phyloP scores from a whole-genome alignment of 2,888 invertebrate genomes.

The Lasioglossum villosulum region DNA sequence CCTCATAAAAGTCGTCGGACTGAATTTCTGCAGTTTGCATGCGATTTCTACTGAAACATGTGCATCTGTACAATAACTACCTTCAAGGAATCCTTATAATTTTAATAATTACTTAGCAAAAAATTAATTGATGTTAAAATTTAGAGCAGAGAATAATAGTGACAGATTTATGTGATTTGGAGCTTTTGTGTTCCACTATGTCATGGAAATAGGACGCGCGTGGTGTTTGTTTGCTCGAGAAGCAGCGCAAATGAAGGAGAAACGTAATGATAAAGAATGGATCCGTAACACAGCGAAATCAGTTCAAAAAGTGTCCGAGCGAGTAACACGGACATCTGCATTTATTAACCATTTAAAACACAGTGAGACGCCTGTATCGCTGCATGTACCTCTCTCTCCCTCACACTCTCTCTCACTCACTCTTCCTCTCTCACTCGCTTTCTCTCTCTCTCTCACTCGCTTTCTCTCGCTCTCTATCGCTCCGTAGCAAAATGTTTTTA shows the following conservation, averaged over 20 bases:
- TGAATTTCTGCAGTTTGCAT: background rate
- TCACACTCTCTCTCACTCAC: constrained; percentile 38
- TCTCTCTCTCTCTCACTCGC: constrained; percentile 21
- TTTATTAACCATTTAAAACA: constrained; percentile 77
- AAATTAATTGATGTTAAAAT: background rate
- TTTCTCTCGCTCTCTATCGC: constrained; percentile 39
- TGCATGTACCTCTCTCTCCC: constrained; percentile 49
- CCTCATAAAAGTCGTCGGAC: background rate
- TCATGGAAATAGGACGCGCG: constrained; percentile 10
- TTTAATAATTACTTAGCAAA: background rate
- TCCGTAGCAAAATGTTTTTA: constrained; percentile 47
- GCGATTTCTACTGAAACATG: background rate
- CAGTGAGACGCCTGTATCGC: constrained; percentile 65
- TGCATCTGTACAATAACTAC: background rate
- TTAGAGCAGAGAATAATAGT: background rate
- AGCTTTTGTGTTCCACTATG: background rate
- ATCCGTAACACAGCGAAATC: constrained; percentile 61
- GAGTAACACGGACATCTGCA: constrained; percentile 70
- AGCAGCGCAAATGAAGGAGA: constrained; percentile 26
- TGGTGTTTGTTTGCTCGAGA: constrained; percentile 2
- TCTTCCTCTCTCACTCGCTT: constrained; percentile 18
- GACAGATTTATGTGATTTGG: background rate
- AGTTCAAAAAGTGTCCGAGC: constrained; percentile 69
- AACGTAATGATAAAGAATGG: constrained; percentile 45
- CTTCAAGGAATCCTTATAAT: background rate